Conservation (phyloP, 2,888 invertebrate genomes). For the Boloria selene region DNA sequence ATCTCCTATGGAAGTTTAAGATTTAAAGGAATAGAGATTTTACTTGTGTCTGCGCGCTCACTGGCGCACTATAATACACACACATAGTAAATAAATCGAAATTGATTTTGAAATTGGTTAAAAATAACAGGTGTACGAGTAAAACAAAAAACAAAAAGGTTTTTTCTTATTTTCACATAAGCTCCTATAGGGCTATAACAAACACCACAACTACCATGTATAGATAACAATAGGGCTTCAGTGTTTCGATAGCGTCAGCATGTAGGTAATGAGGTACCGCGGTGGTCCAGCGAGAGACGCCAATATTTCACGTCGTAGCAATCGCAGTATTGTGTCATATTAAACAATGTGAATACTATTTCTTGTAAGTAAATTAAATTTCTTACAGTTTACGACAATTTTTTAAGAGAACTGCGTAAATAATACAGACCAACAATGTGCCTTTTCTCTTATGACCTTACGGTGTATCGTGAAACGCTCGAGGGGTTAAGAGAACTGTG, state of each 20-base stretch:
- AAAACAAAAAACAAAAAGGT: not conserved
- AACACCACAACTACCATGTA: slow-evolving; percentile 27
- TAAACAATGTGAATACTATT: slow-evolving; percentile 6
- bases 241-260: slow-evolving; percentile 47
- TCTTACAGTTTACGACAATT: not conserved
- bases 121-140: too few relatives aligned
- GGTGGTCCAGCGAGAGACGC: slow-evolving; percentile 40
- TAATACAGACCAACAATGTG: too few relatives aligned
- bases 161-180: not conserved
- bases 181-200: slow-evolving; percentile 30
- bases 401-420: too few relatives aligned
- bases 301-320: slow-evolving; percentile 38
- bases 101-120: too few relatives aligned
- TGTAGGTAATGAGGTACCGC: slow-evolving; percentile 44
- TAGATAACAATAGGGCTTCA: slow-evolving; percentile 37
- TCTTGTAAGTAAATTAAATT: slow-evolving; percentile 1
- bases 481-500: too few relatives aligned
- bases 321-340: slow-evolving; percentile 24
- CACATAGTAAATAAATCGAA: too few relatives aligned
- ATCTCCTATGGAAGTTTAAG: too few relatives aligned
- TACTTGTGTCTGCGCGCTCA: too few relatives aligned
- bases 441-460: too few relatives aligned
- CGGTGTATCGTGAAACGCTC: too few relatives aligned
- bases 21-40: too few relatives aligned
- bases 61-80: too few relatives aligned